Percentiles rank a stretch among this genome's conserved stretches.
These are phyloP conservation scores for Drosophila limbata DNA, from an alignment of 2,888 invertebrate genomes.

Conservation along the genomic window DNA sequence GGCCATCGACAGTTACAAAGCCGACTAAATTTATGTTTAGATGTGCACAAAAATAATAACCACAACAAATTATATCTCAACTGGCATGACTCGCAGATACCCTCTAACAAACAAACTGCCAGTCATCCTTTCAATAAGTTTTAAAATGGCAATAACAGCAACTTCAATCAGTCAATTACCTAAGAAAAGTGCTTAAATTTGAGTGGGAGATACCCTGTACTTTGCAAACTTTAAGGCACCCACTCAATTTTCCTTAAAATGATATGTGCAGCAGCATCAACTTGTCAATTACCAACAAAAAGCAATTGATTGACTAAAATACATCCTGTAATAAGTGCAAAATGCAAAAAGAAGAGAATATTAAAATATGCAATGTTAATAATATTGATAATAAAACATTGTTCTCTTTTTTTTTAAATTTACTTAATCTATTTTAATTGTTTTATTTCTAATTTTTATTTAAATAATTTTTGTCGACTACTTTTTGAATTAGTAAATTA, in stretches of 20 bases:
- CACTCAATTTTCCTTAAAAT: not conserved
- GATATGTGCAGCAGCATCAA: not conserved
- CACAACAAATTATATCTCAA: not conserved
- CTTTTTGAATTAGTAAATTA: too few relatives aligned
- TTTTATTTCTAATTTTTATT: too few relatives aligned
- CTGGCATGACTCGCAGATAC: constrained; percentile 6
- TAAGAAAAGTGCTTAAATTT: not conserved
- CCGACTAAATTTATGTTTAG: constrained; percentile 8
- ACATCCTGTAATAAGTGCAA: not conserved
- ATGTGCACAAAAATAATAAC: constrained; percentile 25
- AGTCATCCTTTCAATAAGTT: not conserved
- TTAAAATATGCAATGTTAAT: too few relatives aligned
- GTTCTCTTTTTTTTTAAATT: too few relatives aligned
- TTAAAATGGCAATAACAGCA: not conserved
- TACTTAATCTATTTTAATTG: too few relatives aligned
- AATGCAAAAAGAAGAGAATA: too few relatives aligned
- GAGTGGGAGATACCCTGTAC: constrained; percentile 2
- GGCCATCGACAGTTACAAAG: constrained; percentile 29
- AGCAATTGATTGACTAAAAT: not conserved
- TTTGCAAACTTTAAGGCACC: not conserved
- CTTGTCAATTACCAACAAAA: not conserved
- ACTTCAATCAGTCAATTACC: not conserved
- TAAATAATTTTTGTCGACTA: too few relatives aligned
- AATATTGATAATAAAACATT: too few relatives aligned
- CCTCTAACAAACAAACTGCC: not conserved